Percentiles rank a stretch among this genome's conserved stretches.
Conservation (phyloP, 2,113 vertebrate genomes). For the Brachypteracias leptosomus region DNA sequence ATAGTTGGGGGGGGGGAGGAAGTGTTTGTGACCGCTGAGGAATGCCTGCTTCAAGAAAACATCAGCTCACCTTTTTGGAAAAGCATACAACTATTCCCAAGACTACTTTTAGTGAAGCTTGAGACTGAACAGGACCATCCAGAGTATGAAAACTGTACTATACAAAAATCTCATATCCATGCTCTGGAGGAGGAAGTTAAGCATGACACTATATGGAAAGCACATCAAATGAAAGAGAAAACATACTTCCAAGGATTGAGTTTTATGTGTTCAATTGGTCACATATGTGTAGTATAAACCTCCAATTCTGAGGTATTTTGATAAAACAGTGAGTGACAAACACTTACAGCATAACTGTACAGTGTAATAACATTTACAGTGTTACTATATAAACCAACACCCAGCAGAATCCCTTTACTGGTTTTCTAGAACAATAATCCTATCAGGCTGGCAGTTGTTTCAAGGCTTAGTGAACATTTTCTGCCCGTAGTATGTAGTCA, state of each 20-base stretch:
- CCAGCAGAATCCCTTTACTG: neutral
- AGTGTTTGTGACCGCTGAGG: neutral
- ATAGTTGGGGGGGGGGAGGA: no score
- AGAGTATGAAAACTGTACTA: neutral
- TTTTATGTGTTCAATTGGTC: neutral
- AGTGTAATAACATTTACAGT: neutral
- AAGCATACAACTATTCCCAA: neutral
- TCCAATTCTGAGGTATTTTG: neutral
- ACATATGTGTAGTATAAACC: accelerated
- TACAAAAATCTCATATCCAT: neutral
- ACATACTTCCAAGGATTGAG: neutral
- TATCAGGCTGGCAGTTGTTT: neutral
- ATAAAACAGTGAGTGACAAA: neutral
- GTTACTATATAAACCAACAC: neutral
- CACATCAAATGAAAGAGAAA: neutral
- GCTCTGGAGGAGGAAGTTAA: neutral
- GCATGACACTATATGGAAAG: neutral
- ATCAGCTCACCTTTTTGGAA: neutral
- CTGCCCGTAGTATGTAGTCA: neutral
- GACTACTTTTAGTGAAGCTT: neutral
- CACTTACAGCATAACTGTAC: neutral
- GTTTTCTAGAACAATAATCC: neutral
- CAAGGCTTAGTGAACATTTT: neutral
- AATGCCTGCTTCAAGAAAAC: neutral
- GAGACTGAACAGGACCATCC: neutral